Evolutionary conservation across 2,797 vertebrate genomes (phyloP).

Genomic region (Holocentrus rufus): DNA sequence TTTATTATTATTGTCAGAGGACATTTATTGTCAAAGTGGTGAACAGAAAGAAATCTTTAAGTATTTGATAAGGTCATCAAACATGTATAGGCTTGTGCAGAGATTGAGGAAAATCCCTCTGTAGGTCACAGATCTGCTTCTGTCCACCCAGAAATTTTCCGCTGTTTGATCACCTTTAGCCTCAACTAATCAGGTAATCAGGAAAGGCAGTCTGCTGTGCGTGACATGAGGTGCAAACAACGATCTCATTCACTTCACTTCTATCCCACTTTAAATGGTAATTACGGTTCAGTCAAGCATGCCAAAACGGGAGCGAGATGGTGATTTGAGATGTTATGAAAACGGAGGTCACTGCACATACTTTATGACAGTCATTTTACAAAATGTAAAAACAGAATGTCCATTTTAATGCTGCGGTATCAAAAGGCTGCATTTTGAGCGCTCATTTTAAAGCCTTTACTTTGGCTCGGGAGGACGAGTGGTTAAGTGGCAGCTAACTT

Average conservation of each 20-base stretch:
- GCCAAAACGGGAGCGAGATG: constrained; percentile 58
- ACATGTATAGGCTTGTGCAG: constrained; percentile 14
- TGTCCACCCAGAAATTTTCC: constrained; percentile 14
- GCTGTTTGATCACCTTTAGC: constrained; percentile 39
- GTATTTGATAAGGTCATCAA: not conserved
- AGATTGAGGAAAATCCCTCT: constrained; percentile 16
- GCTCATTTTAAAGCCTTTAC: not conserved
- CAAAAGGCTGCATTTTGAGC: constrained; percentile 12
- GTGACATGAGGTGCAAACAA: constrained; percentile 64
- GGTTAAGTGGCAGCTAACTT: not conserved
- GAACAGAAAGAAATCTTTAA: not conserved
- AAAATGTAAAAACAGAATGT: constrained; percentile 24
- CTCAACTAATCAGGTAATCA: constrained; percentile 68
- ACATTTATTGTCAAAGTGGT: not conserved
- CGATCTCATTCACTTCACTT: constrained; percentile 64
- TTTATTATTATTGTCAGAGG: not conserved
- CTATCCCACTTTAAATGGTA: constrained; percentile 74
- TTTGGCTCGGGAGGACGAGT: not conserved
- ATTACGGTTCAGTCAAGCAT: constrained; percentile 75
- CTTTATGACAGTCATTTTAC: constrained; percentile 53
- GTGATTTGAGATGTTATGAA: constrained; percentile 66
- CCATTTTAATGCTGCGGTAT: constrained; percentile 8
- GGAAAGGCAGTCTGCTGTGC: constrained; percentile 42
- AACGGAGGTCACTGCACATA: constrained; percentile 49
- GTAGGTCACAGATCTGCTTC: constrained; percentile 21